Base-by-base conservation (phyloP, 2,113 vertebrate species). In the Bambusicola thoracicus region DNA sequence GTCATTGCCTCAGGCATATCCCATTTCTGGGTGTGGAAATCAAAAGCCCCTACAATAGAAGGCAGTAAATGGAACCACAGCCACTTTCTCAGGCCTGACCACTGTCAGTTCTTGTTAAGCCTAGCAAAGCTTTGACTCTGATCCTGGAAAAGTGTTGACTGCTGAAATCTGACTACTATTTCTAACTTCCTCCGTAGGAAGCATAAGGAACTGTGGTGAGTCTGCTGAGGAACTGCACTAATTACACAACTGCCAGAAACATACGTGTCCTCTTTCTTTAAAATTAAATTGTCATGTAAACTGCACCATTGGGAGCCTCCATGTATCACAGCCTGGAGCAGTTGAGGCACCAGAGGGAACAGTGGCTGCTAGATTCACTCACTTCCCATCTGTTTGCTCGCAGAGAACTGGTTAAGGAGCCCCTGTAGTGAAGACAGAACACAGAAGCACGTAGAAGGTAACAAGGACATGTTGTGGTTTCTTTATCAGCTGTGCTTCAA, bases 241-340 rank as follows among this genome's bases (percentile, higher is more conserved):
- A 92, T 95, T 75, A 84, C 61, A 69, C 17, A 70, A 68, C 83
- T 90, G 83, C 78, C 70, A 91, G 74, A 80, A 86, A 89, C 63
- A 66, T 78, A 74, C 11, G 8, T 67, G 67, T 69, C 69, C 15
- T n/a, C 66, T 63, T 82, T 36, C 92, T 92, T 92, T 84, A 94
- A 93, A 97, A 97, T 93, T 92, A 92, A 96, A 85, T 90, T 96
- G 81, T 93, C 95, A 77, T 49, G 58, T 95, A 91, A 53, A 48
- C 74, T 27, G 80, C 72, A 77, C 66, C 80, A 11, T 1, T 61
- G 94, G 90, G 82, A 95, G 56, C 29, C 24, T 77, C 29, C 3
- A 51, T 41, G 75, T 94, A 77, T 91, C 89, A 94, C 90, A 91
- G 74, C 69, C 82, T 83, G 20, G n/a, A 91, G 88, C 29, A 4